Base-by-base conservation (phyloP, 2,888 invertebrate genomes). In the Cloeon dipterum region DNA sequence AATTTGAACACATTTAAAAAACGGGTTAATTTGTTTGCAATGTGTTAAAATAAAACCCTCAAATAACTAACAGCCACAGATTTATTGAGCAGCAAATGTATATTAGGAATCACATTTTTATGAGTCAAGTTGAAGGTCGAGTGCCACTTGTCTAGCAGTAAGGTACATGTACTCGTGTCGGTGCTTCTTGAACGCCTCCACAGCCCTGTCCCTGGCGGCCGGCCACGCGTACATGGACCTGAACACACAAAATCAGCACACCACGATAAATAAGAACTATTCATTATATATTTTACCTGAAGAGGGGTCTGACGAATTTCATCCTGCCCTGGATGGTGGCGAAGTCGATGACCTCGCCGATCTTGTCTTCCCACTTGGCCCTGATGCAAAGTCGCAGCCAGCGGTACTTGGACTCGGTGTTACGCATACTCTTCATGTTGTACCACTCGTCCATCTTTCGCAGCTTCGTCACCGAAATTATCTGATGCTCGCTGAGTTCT, bases 301-400 rank as follows among this genome's bases (percentile, higher is more conserved):
- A 91, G 34, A 93, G 62, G 3, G 91, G 88, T 21, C 85, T 65
- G 2, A 82, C 75, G 57, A 72, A 93, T 55, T 93, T 93, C 81
- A 91, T 82, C 38, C 93, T 68, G 23, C 91, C 91, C 50, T 82
- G 74, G 14, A 68, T 66, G 45, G 78, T 82, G 7, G 85, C 70
- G 61, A 91, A 89, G 16, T 67, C 53, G 38, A 91, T 59, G 2
- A 75, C 74, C 13, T 67, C 63, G 2, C 63, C 57, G 23, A 91
- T 57, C 47, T 70, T 70, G 0, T 65, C 60, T 19, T 65, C 57
- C 63, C 83, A 75, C 38, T 64, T 65, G 10, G 75, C 73, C 50
- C 68, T 72, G n/a, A 89, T 59, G 43, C 79, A 71, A 40, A 88
- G 54, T 39, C 82, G 66, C 34, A 85, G 54, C 74, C 86, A 82